Percentiles rank a stretch among this genome's conserved stretches.
Conservation (phyloP, 2,888 invertebrate genomes). For the Pseudoips prasinana region DNA sequence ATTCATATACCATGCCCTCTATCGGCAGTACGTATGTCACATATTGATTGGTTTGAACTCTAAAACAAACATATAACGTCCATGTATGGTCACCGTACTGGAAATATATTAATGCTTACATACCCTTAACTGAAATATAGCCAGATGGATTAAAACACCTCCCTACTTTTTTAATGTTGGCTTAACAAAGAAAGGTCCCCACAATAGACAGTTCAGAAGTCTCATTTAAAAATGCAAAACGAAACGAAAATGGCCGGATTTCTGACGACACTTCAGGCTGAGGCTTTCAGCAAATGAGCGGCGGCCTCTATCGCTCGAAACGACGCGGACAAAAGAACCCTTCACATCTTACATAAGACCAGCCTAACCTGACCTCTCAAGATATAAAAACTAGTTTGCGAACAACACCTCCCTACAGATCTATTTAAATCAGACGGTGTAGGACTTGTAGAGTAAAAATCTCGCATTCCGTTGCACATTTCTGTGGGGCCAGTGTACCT, state of each 20-base stretch:
- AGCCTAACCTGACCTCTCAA: conserved; percentile 15
- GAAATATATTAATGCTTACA: too few relatives aligned
- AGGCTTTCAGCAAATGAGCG: conserved; percentile 73
- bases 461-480: conserved; percentile 46
- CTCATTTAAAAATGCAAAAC: conserved; percentile 44
- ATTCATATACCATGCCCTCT: too few relatives aligned
- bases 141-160: too few relatives aligned
- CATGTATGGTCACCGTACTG: too few relatives aligned
- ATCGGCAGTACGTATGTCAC: too few relatives aligned
- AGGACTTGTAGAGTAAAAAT: conserved; percentile 33
- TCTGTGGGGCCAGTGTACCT: conserved; percentile 34
- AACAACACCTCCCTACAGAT: conserved; percentile 33
- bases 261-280: conserved; percentile 57
- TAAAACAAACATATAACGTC: too few relatives aligned
- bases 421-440: conserved; percentile 41
- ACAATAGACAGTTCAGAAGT: conserved; percentile 18
- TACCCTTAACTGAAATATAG: too few relatives aligned
- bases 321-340: conserved; percentile 57
- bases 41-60: too few relatives aligned
- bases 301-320: conserved; percentile 45
- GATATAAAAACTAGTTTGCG: conserved; percentile 28
- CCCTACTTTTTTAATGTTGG: too few relatives aligned
- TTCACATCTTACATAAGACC: conserved; percentile 39
- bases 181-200: not conserved
- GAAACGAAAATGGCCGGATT: conserved; percentile 57